Evolutionary conservation across 2,888 invertebrate genomes (phyloP), one percentile per base, ranked within the genome.

Genomic region (Erebia palarica): DNA sequence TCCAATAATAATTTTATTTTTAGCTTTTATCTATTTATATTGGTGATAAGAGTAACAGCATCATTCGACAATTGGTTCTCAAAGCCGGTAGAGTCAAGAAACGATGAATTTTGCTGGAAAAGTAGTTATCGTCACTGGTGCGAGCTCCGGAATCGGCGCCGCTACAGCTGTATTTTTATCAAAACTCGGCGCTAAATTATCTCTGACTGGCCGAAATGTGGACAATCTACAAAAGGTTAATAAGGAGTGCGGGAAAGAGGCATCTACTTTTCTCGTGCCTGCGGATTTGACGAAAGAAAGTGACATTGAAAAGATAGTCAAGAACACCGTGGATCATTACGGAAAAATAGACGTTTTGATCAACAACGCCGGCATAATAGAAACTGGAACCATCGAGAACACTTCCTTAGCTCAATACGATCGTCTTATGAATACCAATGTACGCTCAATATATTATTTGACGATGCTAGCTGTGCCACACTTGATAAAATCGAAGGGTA

Each of bases 381-480:
- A 96, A 82, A 91, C 91, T 0, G 99, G 98, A 47, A 94, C 95
- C 1, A 98, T 98, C 79, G 98, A 99, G 89, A 96, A 94, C 76
- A 97, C 98, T 0, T 95, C 95, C 21, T 82, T 99, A 78, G 97
- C 97, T 63, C 98, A 98, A 82, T 99, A 96, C 82, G 99, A 99
- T 86, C 94, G 96, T 36, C 91, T 98, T 13, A 98, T 99, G 95
- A 97, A 97, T 81, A 95, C 96, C 1, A 99, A 99, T 87, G 96
- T 98, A 0, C 95, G 98, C 73, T 95, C 97, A 0, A 94, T 97
- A 18, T 97, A 97, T 83, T 95, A 97, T 73, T 86, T 99, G 75
- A 98, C 97, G 0, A 97, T 96, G 95, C 85, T 98, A 65, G 97
- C 98, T 4, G 96, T 97, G 0, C 98, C 99, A 0, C 95, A 98